Base-by-base conservation (phyloP, 2,113 vertebrate species). In the Hydropotes inermis region DNA sequence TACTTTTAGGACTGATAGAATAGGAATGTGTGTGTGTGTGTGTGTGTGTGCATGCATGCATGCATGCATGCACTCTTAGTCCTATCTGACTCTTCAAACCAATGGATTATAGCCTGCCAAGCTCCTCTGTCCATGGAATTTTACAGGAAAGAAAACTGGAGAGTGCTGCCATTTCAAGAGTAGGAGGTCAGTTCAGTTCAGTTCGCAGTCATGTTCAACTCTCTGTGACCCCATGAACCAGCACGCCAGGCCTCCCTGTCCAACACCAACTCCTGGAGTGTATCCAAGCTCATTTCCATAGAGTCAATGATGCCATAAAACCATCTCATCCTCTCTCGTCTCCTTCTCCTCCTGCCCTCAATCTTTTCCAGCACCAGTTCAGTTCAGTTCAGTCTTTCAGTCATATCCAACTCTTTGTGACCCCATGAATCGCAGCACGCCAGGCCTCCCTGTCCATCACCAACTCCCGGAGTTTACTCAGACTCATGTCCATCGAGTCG, bases 41-140 rank as follows among this genome's bases (percentile, higher is more conserved):
- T 7, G 4, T 19, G 33, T n/a, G 52, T 6, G 52, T 0, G 16
- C 4, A 1, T 6, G 30, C 1, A 1, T 10, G 15, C 8, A 3
- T 16, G 30, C 8, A n/a, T 0, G 7, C 33, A n/a, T 9, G 64
- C 33, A 67, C 0, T 0, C 16, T 67, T 33, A 67, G 33, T 67
- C 16, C 1, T 67, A 16, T n/a, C 16, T 67, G 64, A 67, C 33
- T n/a, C 16, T 67, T n/a, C 61, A 67, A 10, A n/a, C 33, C 33
- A 67, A 19, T n/a, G 61, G 15, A 67, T 67, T 67, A n/a, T 19
- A 67, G 61, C 16, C 61, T n/a, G 61, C 61, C 61, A 19, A n/a
- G 33, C 61, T 67, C 61, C 7, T n/a, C 61, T n/a, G 33, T 67
- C 61, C 16, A 67, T 0, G 7, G 16, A n/a, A 64, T 67, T 67